Evolutionary conservation across 1,140 invertebrate genomes (phyloP).

Genomic region (Wiebesia pumilae): DNA sequence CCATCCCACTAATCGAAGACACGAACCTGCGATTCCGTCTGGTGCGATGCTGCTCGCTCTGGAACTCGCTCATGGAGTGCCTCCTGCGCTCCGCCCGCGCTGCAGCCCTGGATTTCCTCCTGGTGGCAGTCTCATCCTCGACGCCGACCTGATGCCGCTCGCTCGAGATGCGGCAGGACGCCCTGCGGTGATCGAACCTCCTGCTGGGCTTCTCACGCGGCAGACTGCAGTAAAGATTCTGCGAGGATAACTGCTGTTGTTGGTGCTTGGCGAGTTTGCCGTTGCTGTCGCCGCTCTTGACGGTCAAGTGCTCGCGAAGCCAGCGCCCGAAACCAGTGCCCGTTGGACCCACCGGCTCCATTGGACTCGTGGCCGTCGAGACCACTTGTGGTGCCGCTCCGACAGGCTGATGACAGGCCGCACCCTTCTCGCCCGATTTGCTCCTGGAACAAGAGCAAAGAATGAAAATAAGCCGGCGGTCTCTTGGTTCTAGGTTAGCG

Average conservation of each 20-base stretch:
- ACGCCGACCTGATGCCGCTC: not conserved
- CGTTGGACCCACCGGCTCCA: not conserved
- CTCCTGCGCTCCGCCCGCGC: constrained; percentile 42
- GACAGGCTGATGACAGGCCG: constrained; percentile 23
- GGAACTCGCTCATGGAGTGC: constrained; percentile 51
- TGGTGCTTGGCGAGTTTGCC: not conserved
- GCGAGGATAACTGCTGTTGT: not conserved
- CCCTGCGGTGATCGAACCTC: constrained; percentile 21
- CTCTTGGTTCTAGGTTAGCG: too few relatives aligned
- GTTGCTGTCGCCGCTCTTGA: not conserved
- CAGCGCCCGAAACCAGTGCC: constrained; percentile 35
- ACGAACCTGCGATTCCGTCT: constrained; percentile 43
- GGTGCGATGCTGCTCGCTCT: constrained; percentile 26
- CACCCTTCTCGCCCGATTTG: constrained; percentile 42
- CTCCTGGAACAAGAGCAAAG: constrained; percentile 29
- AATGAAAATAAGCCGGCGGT: not conserved
- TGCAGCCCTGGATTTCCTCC: not conserved
- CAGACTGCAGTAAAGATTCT: constrained; percentile 50
- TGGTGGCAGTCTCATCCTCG: not conserved
- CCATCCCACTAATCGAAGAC: too few relatives aligned
- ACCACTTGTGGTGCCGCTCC: not conserved
- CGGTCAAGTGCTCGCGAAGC: constrained; percentile 47
- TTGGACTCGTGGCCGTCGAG: not conserved
- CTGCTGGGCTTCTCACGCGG: constrained; percentile 27
- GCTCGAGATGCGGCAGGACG: constrained; percentile 27